A percentile compares a stretch with the other conserved stretches of the same genome.
These are phyloP conservation scores for Adelognathus sp. DNA, from an alignment of 2,888 invertebrate species.

Conservation along the genomic window DNA sequence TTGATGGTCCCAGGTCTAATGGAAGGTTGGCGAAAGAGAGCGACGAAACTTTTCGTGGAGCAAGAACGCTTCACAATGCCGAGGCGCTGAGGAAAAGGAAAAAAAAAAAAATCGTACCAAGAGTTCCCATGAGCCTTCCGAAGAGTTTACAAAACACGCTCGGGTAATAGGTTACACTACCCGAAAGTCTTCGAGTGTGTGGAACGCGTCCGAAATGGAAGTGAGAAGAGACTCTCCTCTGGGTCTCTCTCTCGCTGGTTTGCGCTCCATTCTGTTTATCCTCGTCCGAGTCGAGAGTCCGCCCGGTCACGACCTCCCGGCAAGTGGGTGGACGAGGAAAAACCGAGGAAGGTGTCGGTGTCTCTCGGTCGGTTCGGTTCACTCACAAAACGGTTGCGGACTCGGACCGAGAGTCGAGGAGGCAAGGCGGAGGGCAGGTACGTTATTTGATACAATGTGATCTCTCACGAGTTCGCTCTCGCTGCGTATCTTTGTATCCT, in stretches of 20 bases:
- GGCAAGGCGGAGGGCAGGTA: constrained; percentile 42
- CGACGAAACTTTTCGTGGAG: constrained; percentile 11
- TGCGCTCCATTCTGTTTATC: background rate
- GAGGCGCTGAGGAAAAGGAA: background rate
- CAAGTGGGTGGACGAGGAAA: constrained; percentile 53
- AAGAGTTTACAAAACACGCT: constrained; percentile 61
- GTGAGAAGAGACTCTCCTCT: background rate
- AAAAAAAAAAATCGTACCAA: constrained; percentile 29
- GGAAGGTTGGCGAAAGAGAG: background rate
- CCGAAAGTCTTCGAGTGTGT: constrained; percentile 31
- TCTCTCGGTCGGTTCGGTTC: constrained; percentile 30
- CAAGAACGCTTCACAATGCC: constrained; percentile 38
- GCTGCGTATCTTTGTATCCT: constrained; percentile 10
- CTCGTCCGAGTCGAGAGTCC: constrained; percentile 20
- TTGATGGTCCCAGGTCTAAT: background rate
- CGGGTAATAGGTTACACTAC: constrained; percentile 53
- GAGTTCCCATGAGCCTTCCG: constrained; percentile 55
- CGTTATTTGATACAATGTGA: constrained; percentile 41
- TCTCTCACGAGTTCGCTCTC: constrained; percentile 3
- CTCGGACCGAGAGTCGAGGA: constrained; percentile 22
- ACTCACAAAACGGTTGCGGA: constrained; percentile 25
- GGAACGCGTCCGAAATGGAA: too few relatives aligned
- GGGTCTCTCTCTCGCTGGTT: background rate
- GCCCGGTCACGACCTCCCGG: constrained; percentile 59
- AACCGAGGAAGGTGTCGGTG: constrained; percentile 27